Evolutionary conservation across 2,797 vertebrate species (phyloP).

Genomic region (Craterocephalus amniculus): DNA sequence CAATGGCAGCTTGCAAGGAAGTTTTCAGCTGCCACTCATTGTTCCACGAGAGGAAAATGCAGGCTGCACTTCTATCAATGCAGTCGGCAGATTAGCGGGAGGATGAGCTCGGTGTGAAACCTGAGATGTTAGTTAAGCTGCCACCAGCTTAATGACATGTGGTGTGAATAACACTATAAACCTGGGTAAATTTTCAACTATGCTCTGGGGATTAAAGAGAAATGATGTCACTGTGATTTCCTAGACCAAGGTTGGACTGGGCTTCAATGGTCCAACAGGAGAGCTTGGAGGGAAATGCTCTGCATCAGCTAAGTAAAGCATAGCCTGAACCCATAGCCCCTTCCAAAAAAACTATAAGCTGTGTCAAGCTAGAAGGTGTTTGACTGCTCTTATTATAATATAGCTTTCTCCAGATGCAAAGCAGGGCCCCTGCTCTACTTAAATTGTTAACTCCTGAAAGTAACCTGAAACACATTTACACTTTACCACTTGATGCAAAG

Average conservation of each 20-base stretch:
- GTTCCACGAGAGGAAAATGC: slow-evolving; percentile 54
- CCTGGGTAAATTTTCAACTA: slow-evolving; percentile 54
- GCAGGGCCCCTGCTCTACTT: neutral
- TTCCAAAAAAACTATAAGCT: slow-evolving; percentile 11
- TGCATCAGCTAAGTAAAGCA: slow-evolving; percentile 14
- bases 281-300: slow-evolving; percentile 26
- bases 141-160: slow-evolving; percentile 59
- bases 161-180: slow-evolving; percentile 56
- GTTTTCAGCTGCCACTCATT: slow-evolving; percentile 57
- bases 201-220: slow-evolving; percentile 56
- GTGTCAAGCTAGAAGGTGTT: slow-evolving; percentile 8
- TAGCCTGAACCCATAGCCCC: neutral
- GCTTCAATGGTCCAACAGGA: neutral
- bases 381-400: neutral
- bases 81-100: slow-evolving; percentile 40
- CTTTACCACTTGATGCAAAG: neutral
- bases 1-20: slow-evolving; percentile 35
- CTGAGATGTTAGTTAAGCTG: slow-evolving; percentile 55
- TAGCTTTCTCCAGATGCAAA: neutral
- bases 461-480: neutral
- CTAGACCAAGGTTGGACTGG: slow-evolving; percentile 31
- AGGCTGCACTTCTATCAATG: slow-evolving; percentile 58
- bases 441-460: neutral
- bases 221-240: slow-evolving; percentile 68
- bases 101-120: slow-evolving; percentile 59